phyloP scores from a whole-genome alignment of 2,113 vertebrate genomes.

The Eurypyga helias region DNA sequence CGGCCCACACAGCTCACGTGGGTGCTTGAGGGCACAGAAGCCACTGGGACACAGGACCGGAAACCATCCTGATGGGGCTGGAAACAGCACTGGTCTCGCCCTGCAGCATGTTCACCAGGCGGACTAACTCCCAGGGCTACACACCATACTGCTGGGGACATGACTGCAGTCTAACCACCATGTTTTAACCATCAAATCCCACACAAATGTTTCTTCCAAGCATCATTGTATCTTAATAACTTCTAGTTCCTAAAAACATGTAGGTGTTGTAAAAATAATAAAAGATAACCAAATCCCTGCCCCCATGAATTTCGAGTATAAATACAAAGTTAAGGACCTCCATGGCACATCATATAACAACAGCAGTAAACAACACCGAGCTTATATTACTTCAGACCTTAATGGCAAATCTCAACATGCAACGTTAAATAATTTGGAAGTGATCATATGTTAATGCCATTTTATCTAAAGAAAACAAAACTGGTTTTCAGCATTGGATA shows the following conservation, averaged over 20 bases:
- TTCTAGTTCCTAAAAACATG: not conserved
- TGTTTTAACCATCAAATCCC: not conserved
- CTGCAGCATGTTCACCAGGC: accelerated
- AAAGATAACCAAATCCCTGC: not conserved
- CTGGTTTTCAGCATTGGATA: not conserved
- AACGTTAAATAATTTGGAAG: not conserved
- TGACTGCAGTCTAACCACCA: not conserved
- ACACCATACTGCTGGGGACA: accelerated
- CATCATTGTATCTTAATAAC: not conserved
- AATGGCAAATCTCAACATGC: not conserved
- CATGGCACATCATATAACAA: not conserved
- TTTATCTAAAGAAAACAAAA: not conserved
- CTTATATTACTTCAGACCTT: not conserved
- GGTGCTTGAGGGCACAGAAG: not conserved
- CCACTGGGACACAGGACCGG: not conserved
- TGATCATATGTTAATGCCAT: not conserved
- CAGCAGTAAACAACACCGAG: not conserved
- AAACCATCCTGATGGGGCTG: not conserved
- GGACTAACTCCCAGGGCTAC: not conserved
- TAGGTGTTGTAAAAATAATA: not conserved
- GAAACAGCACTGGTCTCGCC: accelerated
- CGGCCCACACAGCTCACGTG: not conserved
- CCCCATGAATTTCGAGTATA: not conserved
- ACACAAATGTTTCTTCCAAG: not conserved
- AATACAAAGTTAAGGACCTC: not conserved